Percentiles rank a stretch among this genome's conserved stretches.
phyloP scores from a whole-genome alignment of 2,113 vertebrate genomes.

The Muntiacus reevesi region DNA sequence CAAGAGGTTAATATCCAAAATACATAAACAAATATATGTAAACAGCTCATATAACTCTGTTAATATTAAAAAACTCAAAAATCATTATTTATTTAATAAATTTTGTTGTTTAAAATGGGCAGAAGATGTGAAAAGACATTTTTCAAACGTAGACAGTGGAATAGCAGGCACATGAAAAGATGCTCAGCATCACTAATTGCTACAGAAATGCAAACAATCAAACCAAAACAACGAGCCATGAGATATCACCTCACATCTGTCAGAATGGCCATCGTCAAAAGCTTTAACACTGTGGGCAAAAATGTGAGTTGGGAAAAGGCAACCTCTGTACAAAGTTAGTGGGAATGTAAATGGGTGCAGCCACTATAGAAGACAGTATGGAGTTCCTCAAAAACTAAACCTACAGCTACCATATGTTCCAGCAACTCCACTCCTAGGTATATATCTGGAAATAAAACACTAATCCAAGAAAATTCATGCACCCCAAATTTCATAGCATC shows the following conservation, averaged over 20 bases:
- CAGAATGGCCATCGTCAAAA: not conserved
- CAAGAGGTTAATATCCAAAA: not conserved
- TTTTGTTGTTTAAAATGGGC: not conserved
- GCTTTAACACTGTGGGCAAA: not conserved
- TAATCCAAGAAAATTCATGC: not conserved
- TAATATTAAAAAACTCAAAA: not conserved
- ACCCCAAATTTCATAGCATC: not conserved
- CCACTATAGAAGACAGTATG: not conserved
- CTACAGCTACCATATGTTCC: not conserved
- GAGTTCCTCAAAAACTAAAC: not conserved
- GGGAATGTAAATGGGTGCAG: not conserved
- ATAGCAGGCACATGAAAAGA: not conserved
- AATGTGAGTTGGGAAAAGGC: not conserved
- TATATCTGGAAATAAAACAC: not conserved
- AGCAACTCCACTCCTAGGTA: not conserved
- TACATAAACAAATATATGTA: not conserved
- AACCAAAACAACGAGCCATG: not conserved
- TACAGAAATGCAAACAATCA: not conserved
- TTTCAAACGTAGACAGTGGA: not conserved
- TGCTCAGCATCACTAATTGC: not conserved
- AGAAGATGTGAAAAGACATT: not conserved
- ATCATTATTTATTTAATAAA: not conserved
- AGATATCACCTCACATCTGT: not conserved
- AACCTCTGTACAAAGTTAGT: not conserved
- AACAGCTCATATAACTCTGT: not conserved